Evolutionary conservation across 2,888 invertebrate species (phyloP), one percentile per base, ranked within the genome.

Genomic region (Ptychoptera contaminata): DNA sequence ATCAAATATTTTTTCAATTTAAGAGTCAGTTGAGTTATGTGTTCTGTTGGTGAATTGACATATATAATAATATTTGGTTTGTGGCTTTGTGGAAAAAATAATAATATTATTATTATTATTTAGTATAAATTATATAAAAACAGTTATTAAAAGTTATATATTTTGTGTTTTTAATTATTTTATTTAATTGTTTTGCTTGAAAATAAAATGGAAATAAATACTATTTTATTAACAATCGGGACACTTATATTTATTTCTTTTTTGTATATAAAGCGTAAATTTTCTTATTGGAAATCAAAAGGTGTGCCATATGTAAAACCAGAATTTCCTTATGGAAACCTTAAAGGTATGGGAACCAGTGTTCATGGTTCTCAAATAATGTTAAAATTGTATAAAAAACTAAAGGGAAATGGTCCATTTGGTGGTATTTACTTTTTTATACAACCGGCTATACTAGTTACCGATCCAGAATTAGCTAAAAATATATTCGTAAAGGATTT

Each of bases 401-500:
- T 49, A 4, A 48, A 49, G 36, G 44, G 23, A 11, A 44, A 49
- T 38, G 36, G 39, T 16, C 43, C 30, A 12, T 47, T 46, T 16
- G 48, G 44, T 16, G 52, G 52, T 7, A 15, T 51, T 6, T 51
- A 42, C 34, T 29, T 49, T 14, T 50, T 47, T 23, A 39, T 46
- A 4, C 16, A 39, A 23, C 52, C 52, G 9, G 15, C 38, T 2
- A 11, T 49, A 15, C 38, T 51, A 15, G 44, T 48, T 10, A 44
- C 40, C 1, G 45, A 45, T 31, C 50, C 62, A 14, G 61, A 66
- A 5, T 42, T 65, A 8, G 52, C 61, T 1, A 57, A 56, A 32
- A 29, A 49, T 11, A 51, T 65, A 9, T 46, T 67, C 31, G 55
- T 62, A 9, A 60, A 56, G 38, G 66, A 67, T 46, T 67, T 67